Conservation (phyloP, 2,113 vertebrate genomes). For the Proteles cristata region DNA sequence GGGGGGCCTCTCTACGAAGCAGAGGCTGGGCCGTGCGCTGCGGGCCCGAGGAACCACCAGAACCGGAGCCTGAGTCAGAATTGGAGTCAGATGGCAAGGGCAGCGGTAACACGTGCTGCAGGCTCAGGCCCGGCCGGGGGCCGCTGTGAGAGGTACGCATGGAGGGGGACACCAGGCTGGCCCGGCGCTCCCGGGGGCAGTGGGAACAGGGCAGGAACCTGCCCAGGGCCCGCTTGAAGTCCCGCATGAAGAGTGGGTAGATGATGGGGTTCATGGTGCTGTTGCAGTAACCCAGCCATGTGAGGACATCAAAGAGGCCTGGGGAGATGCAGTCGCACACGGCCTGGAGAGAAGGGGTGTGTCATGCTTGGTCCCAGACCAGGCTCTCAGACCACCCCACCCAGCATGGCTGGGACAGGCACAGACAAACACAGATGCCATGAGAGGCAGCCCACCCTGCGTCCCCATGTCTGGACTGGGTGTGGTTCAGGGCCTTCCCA, state of each 20-base stretch:
- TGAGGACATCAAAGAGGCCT: slow-evolving; percentile 93
- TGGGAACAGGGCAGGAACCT: slow-evolving; percentile 92
- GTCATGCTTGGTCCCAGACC: neutral
- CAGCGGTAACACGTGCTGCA: slow-evolving; percentile 84
- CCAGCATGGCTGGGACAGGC: neutral
- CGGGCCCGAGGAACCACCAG: slow-evolving; percentile 84
- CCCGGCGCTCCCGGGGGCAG: slow-evolving; percentile 81
- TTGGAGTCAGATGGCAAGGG: slow-evolving; percentile 85
- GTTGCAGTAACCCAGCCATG: slow-evolving; percentile 99
- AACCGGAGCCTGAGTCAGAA: slow-evolving; percentile 37
- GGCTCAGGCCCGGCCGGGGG: slow-evolving; percentile 78
- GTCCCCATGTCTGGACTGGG: neutral
- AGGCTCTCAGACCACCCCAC: neutral
- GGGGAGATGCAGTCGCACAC: slow-evolving; percentile 92
- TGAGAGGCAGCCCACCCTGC: neutral
- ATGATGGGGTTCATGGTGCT: slow-evolving; percentile 99
- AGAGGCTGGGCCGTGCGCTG: slow-evolving; percentile 63
- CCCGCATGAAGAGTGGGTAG: slow-evolving; percentile 98
- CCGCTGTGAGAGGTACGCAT: slow-evolving; percentile 94
- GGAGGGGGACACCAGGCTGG: slow-evolving; percentile 92
- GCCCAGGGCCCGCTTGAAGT: slow-evolving; percentile 96
- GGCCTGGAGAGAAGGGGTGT: slow-evolving; percentile 83
- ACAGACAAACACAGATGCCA: rapidly evolving
- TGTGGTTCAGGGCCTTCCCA: neutral
- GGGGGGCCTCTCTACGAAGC: neutral